Conservation (phyloP, 2,113 vertebrate species). For the Leucopsar rothschildi region DNA sequence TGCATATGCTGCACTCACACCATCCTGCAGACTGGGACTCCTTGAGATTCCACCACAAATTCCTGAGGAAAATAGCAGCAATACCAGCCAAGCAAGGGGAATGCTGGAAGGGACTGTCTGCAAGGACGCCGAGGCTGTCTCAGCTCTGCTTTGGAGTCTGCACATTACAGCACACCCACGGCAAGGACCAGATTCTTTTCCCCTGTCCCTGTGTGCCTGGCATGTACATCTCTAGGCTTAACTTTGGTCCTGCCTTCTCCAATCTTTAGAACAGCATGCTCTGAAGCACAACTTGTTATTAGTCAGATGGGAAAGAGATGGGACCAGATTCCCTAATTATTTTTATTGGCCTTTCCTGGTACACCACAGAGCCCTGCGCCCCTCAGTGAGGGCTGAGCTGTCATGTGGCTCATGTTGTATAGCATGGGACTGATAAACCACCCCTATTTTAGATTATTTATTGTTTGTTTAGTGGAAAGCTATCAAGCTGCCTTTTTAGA, state of each 20-base stretch:
- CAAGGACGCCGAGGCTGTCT: background rate
- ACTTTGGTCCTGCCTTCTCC: background rate
- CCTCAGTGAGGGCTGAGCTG: background rate
- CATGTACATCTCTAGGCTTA: background rate
- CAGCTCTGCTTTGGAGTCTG: background rate
- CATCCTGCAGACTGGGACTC: background rate
- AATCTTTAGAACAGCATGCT: background rate
- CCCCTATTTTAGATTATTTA: background rate
- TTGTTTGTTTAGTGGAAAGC: background rate
- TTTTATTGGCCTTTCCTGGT: background rate
- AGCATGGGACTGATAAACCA: background rate
- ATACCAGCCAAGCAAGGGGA: background rate
- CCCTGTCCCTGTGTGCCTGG: background rate
- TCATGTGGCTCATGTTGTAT: background rate
- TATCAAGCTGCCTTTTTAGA: background rate
- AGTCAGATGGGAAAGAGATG: background rate
- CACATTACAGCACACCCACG: background rate
- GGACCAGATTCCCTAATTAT: background rate
- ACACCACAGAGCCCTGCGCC: background rate
- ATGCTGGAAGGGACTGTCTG: background rate
- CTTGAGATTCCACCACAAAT: background rate
- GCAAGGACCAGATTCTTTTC: background rate
- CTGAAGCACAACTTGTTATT: background rate
- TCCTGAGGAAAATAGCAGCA: background rate
- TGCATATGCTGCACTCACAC: background rate